Evolutionary conservation across 1,140 invertebrate genomes (phyloP), one percentile per base, ranked within the genome.

Genomic region (Polypedilum pembai): DNA sequence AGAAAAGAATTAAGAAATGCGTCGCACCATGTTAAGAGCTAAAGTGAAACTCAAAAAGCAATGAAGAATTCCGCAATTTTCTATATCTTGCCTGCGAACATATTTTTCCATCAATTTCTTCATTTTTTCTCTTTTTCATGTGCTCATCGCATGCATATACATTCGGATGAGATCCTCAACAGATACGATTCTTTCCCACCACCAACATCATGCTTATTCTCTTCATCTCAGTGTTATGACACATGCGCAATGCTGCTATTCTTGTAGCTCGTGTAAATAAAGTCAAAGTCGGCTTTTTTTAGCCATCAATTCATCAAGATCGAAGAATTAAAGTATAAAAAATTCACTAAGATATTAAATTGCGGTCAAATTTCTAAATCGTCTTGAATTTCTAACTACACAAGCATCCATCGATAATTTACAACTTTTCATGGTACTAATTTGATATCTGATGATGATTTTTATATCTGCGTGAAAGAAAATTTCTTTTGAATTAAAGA

Each of bases 111-210:
- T 56, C 45, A 56, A n/a, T 56, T 56, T 8, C 45, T 56, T 56
- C 45, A n/a, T 56, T n/a, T n/a, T 56, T 56, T 1, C 12, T 1
- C 15, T 56, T 56, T 56, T 56, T 56, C 45, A 33, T 33, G 24
- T 33, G 24, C 24, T 33, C 24, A 33, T 33, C 24, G 24, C 24
- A 56, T 56, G n/a, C 12, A 56, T n/a, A 12, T 56, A n/a, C 45
- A 56, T 56, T 56, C 45, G 45, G 45, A 56, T 56, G 45, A 56
- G 45, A 56, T 56, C 45, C 45, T 56, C 45, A 56, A n/a, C n/a
- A 56, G 45, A 56, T 56, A 56, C 45, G 45, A n/a, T n/a, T 56
- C n/a, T 56, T 56, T 56, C 45, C 45, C 45, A 56, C 45, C 45
- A 56, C 12, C 45, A 56, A 33, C 24, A 33, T 33, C 15, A 56